Evolutionary conservation across 92 coral and sea anemone genomes (phyloP), one percentile per base, ranked within the genome.

Genomic region (Paragorgia papillata): DNA sequence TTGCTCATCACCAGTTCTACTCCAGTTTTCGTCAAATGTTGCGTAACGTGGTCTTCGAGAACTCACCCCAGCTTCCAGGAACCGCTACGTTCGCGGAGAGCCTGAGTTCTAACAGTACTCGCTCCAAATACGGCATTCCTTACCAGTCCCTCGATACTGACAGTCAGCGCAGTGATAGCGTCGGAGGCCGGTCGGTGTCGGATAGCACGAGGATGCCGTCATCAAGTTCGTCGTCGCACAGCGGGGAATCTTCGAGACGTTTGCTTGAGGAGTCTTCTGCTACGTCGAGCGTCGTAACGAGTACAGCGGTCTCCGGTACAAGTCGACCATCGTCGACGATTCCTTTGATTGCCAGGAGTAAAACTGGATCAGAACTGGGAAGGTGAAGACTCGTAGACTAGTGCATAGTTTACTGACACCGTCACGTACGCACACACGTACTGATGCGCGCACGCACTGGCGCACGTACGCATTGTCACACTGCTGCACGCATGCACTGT

Each of bases 1-100:
- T 95, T 29, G 92, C 88, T 9, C 95, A 95, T 48, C 82, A 79
- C 89, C 84, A 86, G 82, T 95, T 95, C 85, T 89, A 88, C 85
- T 75, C 69, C 66, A 84, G 89, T 57, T 40, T 91, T 15, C 78
- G 81, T 28, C 68, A 85, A 25, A 79, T 95, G 59, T 77, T 95
- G 7, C 74, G 86, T 12, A 87, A 54, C 75, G 51, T 88, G 43
- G 44, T 71, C 49, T 50, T 54, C 26, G 62, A 71, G 63, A 71
- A 71, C 31, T 50, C 87, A 1, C 62, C 67, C 7, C 79, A 83
- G 28, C 48, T 80, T 9, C 75, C 82, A 4, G 75, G 83, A 29
- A 81, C 92, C 34, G 85, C 90, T 28, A 86, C 90, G 58, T 89
- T 91, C 28, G 82, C 89, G 66, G 97, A 92, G 25, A 91, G 99